These are phyloP conservation scores for Lethrus apterus DNA, from an alignment of 1,140 invertebrate genomes.

Conservation along the genomic window DNA sequence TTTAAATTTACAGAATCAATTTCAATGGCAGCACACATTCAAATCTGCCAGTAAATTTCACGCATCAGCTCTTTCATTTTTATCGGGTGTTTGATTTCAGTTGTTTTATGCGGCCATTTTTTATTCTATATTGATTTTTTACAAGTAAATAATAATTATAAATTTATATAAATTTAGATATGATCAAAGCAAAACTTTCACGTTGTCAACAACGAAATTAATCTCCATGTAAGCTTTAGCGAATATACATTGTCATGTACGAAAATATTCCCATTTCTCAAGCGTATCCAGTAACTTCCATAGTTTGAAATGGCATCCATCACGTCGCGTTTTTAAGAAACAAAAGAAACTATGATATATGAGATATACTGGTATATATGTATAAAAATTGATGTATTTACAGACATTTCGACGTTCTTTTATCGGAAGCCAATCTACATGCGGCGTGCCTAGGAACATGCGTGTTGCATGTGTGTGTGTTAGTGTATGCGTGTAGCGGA, in stretches of 20 bases:
- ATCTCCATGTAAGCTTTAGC: too few relatives aligned
- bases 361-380: constrained; percentile 10
- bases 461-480: constrained; percentile 22
- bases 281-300: too few relatives aligned
- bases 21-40: constrained; percentile 20
- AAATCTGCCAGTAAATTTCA: constrained; percentile 27
- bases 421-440: constrained; percentile 25
- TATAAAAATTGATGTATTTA: constrained; percentile 12
- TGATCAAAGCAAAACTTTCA: too few relatives aligned
- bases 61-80: constrained; percentile 19
- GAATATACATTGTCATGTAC: too few relatives aligned
- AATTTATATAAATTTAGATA: too few relatives aligned
- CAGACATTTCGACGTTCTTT: constrained; percentile 15
- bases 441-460: constrained; percentile 21
- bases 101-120: too few relatives aligned
- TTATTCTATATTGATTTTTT: too few relatives aligned
- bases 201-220: too few relatives aligned
- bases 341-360: constrained; percentile 6
- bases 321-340: too few relatives aligned
- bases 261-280: too few relatives aligned
- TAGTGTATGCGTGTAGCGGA: constrained; percentile 23
- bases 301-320: too few relatives aligned
- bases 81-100: constrained; percentile 16
- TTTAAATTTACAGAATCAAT: constrained; percentile 34
- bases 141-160: too few relatives aligned